Evolutionary conservation across 2,797 vertebrate species (phyloP).

Genomic region (Pelochelys cantorii): DNA sequence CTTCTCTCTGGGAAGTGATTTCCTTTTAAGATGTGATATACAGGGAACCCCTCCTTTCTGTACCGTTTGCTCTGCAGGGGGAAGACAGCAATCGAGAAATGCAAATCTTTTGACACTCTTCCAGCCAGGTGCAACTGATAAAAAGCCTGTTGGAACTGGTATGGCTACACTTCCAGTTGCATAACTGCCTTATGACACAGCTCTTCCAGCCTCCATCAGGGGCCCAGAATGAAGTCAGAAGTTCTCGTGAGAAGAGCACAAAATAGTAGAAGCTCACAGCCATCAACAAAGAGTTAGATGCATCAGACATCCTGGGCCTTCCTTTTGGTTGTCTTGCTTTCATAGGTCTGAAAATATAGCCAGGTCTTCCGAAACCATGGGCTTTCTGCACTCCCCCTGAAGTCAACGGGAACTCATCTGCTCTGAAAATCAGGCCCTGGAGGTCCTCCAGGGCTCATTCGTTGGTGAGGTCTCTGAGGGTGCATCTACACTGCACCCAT

Average conservation of each 20-base stretch:
- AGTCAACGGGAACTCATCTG: background rate
- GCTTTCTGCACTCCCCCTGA: background rate
- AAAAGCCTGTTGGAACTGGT: constrained; percentile 59
- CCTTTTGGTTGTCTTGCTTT: background rate
- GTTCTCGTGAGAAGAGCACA: background rate
- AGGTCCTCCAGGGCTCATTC: background rate
- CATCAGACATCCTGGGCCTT: background rate
- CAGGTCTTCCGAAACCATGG: background rate
- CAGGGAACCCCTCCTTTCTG: constrained; percentile 34
- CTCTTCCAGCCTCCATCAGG: background rate
- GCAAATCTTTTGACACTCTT: constrained; percentile 51
- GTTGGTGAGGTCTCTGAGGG: no score
- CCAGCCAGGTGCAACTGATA: constrained; percentile 54
- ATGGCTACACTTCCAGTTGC: constrained; percentile 8
- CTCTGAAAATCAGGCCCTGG: background rate
- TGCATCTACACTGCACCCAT: no score
- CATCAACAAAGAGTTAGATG: background rate
- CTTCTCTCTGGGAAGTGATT: background rate
- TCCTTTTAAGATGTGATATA: background rate
- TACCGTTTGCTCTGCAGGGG: background rate
- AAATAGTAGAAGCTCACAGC: background rate
- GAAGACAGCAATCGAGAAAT: constrained; percentile 62
- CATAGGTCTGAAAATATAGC: background rate
- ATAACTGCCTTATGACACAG: constrained; percentile 55
- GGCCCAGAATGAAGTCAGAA: accelerated